A percentile compares a stretch with the other conserved stretches of the same genome.
These are phyloP conservation scores for Brachyistius frenatus DNA, from an alignment of 2,113 vertebrate species.

Conservation along the genomic window DNA sequence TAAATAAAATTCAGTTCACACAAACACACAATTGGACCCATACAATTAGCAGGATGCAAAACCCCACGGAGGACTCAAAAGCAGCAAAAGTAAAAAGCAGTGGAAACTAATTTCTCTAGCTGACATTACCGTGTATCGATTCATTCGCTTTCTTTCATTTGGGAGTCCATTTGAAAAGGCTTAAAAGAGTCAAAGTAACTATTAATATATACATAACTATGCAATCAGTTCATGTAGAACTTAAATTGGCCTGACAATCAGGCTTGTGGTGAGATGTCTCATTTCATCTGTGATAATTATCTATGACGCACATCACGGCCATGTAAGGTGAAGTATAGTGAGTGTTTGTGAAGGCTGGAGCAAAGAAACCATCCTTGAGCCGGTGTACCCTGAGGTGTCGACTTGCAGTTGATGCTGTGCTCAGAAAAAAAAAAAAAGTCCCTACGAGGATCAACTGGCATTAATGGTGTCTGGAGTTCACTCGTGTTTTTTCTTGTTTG, in stretches of 20 bases:
- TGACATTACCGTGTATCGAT: slow-evolving; percentile 18
- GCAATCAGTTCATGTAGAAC: slow-evolving; percentile 5
- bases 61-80: slow-evolving; percentile 4
- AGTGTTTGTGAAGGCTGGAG: slow-evolving; percentile 26
- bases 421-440: slow-evolving; percentile 1
- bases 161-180: slow-evolving; percentile 9
- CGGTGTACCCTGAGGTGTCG: not conserved
- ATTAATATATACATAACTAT: slow-evolving; percentile 4
- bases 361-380: slow-evolving; percentile 5
- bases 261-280: slow-evolving; percentile 26
- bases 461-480: not conserved
- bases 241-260: slow-evolving; percentile 20
- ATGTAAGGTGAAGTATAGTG: not conserved
- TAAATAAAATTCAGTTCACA: slow-evolving; percentile 16
- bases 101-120: slow-evolving; percentile 16
- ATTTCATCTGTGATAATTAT: slow-evolving; percentile 43
- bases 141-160: slow-evolving; percentile 35
- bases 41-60: not conserved
- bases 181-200: slow-evolving; percentile 11
- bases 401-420: slow-evolving; percentile 2
- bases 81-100: not conserved
- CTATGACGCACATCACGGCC: slow-evolving; percentile 25
- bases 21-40: slow-evolving; percentile 11
- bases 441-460: not conserved
- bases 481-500: slow-evolving; percentile 16